phyloP scores from a whole-genome alignment of 2,888 invertebrate genomes.

The Eudasyphora cyanicolor region DNA sequence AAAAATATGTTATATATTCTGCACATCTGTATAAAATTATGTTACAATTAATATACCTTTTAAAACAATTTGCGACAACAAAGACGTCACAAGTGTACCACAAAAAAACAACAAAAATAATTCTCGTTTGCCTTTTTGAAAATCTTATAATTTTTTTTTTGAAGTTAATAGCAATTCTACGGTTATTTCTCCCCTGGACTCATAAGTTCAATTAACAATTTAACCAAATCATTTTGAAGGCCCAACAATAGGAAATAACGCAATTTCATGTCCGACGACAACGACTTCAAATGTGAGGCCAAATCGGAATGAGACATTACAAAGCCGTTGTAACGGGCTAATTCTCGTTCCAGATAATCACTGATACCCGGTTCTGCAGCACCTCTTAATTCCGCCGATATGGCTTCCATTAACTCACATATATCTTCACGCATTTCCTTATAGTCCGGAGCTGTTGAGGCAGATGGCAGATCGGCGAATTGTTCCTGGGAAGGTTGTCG shows the following conservation, averaged over 20 bases:
- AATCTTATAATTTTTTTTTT: too few species aligned
- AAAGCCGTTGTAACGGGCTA: conserved; percentile 71
- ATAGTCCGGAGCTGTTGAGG: not conserved
- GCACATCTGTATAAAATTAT: too few species aligned
- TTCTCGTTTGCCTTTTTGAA: too few species aligned
- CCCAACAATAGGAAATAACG: conserved; percentile 73
- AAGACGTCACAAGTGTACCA: too few species aligned
- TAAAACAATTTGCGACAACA: too few species aligned
- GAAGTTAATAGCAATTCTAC: too few species aligned
- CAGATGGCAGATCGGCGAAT: not conserved
- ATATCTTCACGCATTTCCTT: conserved; percentile 55
- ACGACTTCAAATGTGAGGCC: conserved; percentile 34
- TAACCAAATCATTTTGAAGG: conserved; percentile 74
- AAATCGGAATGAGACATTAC: conserved; percentile 59
- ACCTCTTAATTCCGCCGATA: conserved; percentile 73
- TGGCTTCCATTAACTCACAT: conserved; percentile 65
- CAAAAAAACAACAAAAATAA: too few species aligned
- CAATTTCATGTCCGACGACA: conserved; percentile 60
- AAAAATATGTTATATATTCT: too few species aligned
- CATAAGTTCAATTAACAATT: conserved; percentile 65
- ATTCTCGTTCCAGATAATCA: conserved; percentile 71
- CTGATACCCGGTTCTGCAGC: conserved; percentile 61
- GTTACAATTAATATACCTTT: too few species aligned
- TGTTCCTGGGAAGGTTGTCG: not conserved
- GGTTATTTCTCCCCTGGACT: not conserved